Evolutionary conservation across 1,140 invertebrate species (phyloP), one percentile per base, ranked within the genome.

Genomic region (Euura lappo): DNA sequence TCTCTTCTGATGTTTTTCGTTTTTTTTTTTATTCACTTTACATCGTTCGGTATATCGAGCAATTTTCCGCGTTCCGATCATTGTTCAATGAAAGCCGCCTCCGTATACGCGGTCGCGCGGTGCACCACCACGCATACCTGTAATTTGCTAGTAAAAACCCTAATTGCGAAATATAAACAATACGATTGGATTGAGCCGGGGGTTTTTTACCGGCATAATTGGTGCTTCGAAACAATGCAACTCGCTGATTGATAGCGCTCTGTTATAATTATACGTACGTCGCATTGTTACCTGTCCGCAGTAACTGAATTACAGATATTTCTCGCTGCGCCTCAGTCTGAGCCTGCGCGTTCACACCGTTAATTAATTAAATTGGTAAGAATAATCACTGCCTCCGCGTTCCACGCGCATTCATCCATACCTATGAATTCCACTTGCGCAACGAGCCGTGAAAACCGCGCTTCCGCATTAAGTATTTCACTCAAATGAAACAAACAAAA

Each of bases 51-150:
- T 28, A 28, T 28, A 1, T 28, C 69, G 45, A 70, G 69, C 28
- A 70, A 11, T 60, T 60, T 47, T 70, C 69, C 64, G 46, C 69
- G 43, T 60, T 60, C 69, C 64, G 46, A 44, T 11, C 45, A 43
- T 51, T 60, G 28, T 28, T 28, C 28, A 28, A 28, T 75, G 75
- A 44, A 70, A 46, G 67, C 42, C 67, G 72, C 67, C 65, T 73
- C 72, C 75, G 78, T 75, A 80, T 81, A 80, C 79, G 76, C 72
- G 74, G 74, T 81, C 79, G 74, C 72, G 45, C 70, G 65, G 70
- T 77, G 76, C 77, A 81, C 77, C 70, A 68, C 69, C 73, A 72
- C 70, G 78, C 78, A 72, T 66, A 42, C 44, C 65, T 66, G 44
- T 69, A 69, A 44, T 69, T 69, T 69, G 43, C 51, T 8, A 3